Percentiles rank a stretch among this genome's conserved stretches.
These are phyloP conservation scores for Cepphus grylle DNA, from an alignment of 2,113 vertebrate genomes.

Conservation along the genomic window DNA sequence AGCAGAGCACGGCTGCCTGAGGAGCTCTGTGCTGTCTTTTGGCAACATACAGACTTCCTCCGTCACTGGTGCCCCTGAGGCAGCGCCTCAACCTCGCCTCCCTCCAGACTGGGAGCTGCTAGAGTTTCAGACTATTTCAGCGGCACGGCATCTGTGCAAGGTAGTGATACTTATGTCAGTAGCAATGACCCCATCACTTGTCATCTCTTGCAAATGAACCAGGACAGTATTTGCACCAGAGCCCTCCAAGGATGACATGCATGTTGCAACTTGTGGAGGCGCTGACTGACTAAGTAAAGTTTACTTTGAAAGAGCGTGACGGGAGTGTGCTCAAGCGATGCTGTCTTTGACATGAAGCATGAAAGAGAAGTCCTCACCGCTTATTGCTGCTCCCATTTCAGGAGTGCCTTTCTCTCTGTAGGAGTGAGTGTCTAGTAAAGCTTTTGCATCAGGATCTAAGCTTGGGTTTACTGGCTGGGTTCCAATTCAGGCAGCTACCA, in stretches of 20 bases:
- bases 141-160: background rate
- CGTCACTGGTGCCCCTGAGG: background rate
- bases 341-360: background rate
- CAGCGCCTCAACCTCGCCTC: background rate
- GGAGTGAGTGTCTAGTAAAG: slow-evolving; percentile 9
- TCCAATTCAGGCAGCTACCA: background rate
- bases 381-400: background rate
- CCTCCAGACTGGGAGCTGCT: background rate
- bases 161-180: background rate
- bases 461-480: slow-evolving; percentile 1
- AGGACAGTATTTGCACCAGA: background rate
- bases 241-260: background rate
- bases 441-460: background rate
- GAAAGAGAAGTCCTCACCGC: background rate
- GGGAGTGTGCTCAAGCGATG: background rate
- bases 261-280: background rate
- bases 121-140: background rate
- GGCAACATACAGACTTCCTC: background rate
- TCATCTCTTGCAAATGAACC: background rate
- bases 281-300: background rate
- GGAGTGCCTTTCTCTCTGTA: background rate
- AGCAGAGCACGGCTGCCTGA: background rate
- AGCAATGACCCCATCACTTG: background rate
- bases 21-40: background rate
- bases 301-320: background rate